Conservation (phyloP, 2,888 invertebrate genomes). For the Eristalis arbustorum region DNA sequence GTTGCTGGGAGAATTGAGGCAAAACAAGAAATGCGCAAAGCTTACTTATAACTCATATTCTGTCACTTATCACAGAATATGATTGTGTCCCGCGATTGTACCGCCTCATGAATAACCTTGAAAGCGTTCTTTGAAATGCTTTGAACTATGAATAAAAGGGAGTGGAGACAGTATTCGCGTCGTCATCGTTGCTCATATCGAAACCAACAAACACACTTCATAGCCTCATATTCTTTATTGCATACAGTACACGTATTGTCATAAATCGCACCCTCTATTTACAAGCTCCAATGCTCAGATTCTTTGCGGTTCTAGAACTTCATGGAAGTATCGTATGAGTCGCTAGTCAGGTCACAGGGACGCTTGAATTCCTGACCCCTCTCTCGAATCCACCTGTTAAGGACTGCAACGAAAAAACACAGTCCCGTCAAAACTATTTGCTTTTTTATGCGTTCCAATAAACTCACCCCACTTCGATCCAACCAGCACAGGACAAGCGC, state of each 20-base stretch:
- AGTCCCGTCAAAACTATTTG: neutral
- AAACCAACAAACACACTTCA: neutral
- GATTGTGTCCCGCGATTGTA: too few relatives aligned
- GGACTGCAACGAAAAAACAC: constrained; percentile 81
- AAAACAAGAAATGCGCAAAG: too few relatives aligned
- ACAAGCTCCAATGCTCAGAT: neutral
- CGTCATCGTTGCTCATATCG: neutral
- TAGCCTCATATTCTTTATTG: neutral
- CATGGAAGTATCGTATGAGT: constrained; percentile 56
- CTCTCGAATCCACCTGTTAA: constrained; percentile 95
- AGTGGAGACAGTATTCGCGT: neutral
- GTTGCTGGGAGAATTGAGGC: too few relatives aligned
- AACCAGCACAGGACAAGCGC: constrained; percentile 96
- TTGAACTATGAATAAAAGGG: neutral
- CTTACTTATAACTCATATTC: too few relatives aligned
- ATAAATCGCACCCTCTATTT: neutral
- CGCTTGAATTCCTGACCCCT: constrained; percentile 88
- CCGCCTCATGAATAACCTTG: too few relatives aligned
- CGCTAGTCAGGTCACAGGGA: constrained; percentile 82
- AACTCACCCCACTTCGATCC: constrained; percentile 96
- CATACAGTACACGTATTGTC: neutral
- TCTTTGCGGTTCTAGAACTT: neutral
- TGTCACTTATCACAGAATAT: too few relatives aligned
- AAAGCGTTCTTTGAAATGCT: too few relatives aligned
- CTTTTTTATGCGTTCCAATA: neutral